Evolutionary conservation across 2,797 vertebrate genomes (phyloP), one percentile per base, ranked within the genome.

Genomic region (Mormyrus hasselquistii): DNA sequence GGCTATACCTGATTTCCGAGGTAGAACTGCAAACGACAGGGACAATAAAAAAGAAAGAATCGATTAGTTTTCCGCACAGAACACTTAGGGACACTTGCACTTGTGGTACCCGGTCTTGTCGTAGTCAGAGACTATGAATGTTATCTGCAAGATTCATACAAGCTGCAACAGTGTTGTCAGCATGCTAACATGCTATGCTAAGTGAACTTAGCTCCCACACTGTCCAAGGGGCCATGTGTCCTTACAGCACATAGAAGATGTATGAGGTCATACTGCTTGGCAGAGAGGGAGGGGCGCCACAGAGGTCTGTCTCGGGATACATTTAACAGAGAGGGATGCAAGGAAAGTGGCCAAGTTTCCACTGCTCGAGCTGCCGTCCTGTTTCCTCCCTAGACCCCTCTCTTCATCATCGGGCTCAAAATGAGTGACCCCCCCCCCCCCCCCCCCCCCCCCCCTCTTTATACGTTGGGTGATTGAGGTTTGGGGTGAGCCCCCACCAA

Each of bases 1-100:
- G 95, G 93, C 92, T 97, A 96, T 99, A 99, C 98, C 99, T 99
- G 99, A 96, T 99, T 99, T 99, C 99, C 98, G 95, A 99, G 98
- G 98, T 99, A 99, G 97, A 99, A 99, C 98, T 99, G 97, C 97
- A 96, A 95, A 96, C 93, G 95, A 93, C 95, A 96, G 92, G 94
- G 96, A 97, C 95, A 96, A 96, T 94, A 95, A 95, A 94, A 96
- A 95, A 96, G 96, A 95, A 95, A 93, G 88, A 91, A 96, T 76
- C 91, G 4, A 89, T 98, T 97, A 99, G 97, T 95, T 92, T 90
- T 93, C 85, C 83, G 47, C 25, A 84, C 79, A 62, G 38, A 19
- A 65, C 16, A 87, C 52, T 59, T 8, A 7, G 19, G 19, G 19
- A 47, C 38, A 44, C 41, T n/a, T 69, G 12, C 4, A 38, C n/a